A percentile compares a stretch with the other conserved stretches of the same genome.
phyloP scores from a whole-genome alignment of 2,113 vertebrate genomes.

The Anser brachyrhynchus region DNA sequence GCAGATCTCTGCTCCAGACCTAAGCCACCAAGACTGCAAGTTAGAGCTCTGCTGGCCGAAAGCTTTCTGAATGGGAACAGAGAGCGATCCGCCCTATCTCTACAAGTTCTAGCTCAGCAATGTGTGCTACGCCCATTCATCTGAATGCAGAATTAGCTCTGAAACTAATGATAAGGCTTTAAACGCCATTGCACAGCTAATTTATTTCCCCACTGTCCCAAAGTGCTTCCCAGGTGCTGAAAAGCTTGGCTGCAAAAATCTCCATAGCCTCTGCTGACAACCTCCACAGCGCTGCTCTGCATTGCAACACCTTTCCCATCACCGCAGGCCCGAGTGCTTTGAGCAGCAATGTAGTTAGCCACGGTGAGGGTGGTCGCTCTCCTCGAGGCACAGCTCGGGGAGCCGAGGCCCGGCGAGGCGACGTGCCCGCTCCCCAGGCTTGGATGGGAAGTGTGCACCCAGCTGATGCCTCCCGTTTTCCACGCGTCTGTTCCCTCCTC shows the following conservation, averaged over 20 bases:
- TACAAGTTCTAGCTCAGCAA: background rate
- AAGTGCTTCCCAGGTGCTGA: constrained; percentile 45
- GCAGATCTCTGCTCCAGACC: background rate
- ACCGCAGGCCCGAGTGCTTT: background rate
- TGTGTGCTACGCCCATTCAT: constrained; percentile 44
- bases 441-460: background rate
- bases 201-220: constrained; percentile 36
- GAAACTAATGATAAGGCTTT: constrained; percentile 52
- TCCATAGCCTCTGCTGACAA: constrained; percentile 9
- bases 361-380: accelerated
- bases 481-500: background rate
- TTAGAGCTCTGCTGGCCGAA: background rate
- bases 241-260: constrained; percentile 44
- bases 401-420: background rate
- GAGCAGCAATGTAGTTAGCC: background rate
- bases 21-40: background rate
- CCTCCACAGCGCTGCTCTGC: background rate
- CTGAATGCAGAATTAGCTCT: constrained; percentile 54
- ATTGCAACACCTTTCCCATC: background rate
- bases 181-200: constrained; percentile 29
- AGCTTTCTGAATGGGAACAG: background rate
- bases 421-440: background rate
- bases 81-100: background rate
- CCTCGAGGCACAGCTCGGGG: accelerated
- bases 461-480: background rate